Evolutionary conservation across 2,888 invertebrate genomes (phyloP).

Genomic region (Pogonocherus hispidulus): DNA sequence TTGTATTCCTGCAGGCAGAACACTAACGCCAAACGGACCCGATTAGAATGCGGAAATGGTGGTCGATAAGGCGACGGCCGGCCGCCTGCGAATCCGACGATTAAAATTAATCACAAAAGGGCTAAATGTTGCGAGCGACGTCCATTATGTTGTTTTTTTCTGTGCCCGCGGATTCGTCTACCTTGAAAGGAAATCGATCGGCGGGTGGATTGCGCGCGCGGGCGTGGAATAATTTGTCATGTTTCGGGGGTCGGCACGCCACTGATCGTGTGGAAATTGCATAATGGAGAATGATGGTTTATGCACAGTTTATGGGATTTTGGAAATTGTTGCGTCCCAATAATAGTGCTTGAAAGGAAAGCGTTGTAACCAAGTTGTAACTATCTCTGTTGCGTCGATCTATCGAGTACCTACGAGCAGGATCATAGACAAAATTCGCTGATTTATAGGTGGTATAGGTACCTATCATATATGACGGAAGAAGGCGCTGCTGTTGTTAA

Average conservation of each 20-base stretch:
- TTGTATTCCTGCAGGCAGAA: neutral
- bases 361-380: no score
- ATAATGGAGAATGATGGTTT: no score
- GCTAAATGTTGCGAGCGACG: slow-evolving; percentile 20
- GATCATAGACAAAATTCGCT: no score
- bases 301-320: no score
- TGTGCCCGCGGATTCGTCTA: slow-evolving; percentile 27
- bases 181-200: slow-evolving; percentile 45
- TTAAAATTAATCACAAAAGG: slow-evolving; percentile 11
- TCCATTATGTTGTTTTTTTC: slow-evolving; percentile 37
- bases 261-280: neutral
- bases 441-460: no score
- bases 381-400: no score
- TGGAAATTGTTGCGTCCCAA: no score
- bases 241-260: neutral
- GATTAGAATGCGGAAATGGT: slow-evolving; percentile 31
- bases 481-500: no score
- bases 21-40: neutral
- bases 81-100: slow-evolving; percentile 12
- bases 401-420: no score
- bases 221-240: neutral
- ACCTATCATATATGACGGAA: no score
- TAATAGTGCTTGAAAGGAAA: no score
- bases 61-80: slow-evolving; percentile 4
- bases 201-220: neutral